Evolutionary conservation across 2,113 vertebrate species (phyloP), one percentile per base, ranked within the genome.

Genomic region (Ochotona curzoniae): DNA sequence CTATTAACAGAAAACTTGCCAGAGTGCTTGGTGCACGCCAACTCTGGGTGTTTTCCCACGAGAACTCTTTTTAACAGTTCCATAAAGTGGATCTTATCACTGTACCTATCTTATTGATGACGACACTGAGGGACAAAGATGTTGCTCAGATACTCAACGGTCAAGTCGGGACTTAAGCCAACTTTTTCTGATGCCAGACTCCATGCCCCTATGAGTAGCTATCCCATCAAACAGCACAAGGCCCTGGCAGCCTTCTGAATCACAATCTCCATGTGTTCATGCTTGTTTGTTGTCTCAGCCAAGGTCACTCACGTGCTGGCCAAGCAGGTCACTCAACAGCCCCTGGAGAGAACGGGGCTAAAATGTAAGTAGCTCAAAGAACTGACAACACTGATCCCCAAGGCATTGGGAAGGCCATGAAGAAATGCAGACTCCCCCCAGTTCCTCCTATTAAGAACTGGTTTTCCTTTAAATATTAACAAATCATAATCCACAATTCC

Each of bases 281-380:
- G 64, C 7, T 66, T 8, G 60, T 20, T 26, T 82, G 26, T 35
- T 79, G 7, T 94, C 38, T 93, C 44, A 38, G 54, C 69, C 71
- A 87, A 30, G 73, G 66, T 87, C 57, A 89, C 3, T 25, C 90
- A 83, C 44, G 38, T 5, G 15, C 95, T 14, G 32, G 83, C 54
- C 57, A 83, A 79, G 25, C 13, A 76, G 63, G 63, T 8, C 76
- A 73, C 70, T 63, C 76, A 79, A 66, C 13, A 82, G 20, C 25
- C 54, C 85, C 28, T 57, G 61, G 51, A 61, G 74, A 21, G 47
- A 78, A 60, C 32, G 49, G 47, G 51, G 73, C 67, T 83, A 49
- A 93, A 95, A 92, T 32, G 38, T 32, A 15, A 67, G 15, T n/a
- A 75, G 9, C 70, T 84, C 71, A 54, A 94, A 93, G 30, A n/a